Percentiles rank a stretch among this genome's conserved stretches.
phyloP scores from a whole-genome alignment of 2,888 invertebrate species.

The Saturnia pavonia region DNA sequence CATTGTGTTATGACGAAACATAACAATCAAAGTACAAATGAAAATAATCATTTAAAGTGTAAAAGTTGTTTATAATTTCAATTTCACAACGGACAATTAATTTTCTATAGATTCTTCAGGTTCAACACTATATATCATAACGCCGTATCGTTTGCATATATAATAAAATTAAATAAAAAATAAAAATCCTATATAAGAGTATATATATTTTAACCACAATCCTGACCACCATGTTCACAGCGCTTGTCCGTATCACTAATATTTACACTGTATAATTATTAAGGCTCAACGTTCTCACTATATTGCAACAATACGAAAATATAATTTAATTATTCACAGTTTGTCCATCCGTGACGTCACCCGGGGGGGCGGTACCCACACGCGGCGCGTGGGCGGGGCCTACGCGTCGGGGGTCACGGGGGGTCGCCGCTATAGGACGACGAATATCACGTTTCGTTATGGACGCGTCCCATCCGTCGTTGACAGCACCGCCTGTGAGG shows the following conservation, averaged over 20 bases:
- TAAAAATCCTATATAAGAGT: conserved; percentile 44
- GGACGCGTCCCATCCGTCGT: conserved; percentile 44
- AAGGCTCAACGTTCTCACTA: conserved; percentile 62
- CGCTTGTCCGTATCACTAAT: conserved; percentile 61
- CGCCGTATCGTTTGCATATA: conserved; percentile 2
- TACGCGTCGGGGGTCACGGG: conserved; percentile 27
- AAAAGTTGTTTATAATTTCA: neutral
- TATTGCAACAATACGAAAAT: conserved; percentile 18
- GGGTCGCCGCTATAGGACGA: conserved; percentile 58
- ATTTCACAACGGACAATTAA: neutral
- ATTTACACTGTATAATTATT: conserved; percentile 74
- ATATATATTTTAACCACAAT: conserved; percentile 53
- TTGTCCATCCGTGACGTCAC: conserved; percentile 26
- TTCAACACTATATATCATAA: conserved; percentile 17
- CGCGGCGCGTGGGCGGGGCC: conserved; percentile 22
- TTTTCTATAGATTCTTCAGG: neutral
- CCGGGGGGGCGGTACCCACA: conserved; percentile 30
- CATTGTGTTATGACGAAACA: no score
- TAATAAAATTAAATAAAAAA: conserved; percentile 40
- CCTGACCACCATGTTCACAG: conserved; percentile 64
- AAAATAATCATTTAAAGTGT: neutral
- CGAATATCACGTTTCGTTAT: conserved; percentile 68
- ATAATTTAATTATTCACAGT: conserved; percentile 20
- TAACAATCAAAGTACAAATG: no score
- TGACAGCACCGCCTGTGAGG: conserved; percentile 33